phyloP scores from a whole-genome alignment of 2,888 invertebrate genomes.

The Penaeus monodon region DNA sequence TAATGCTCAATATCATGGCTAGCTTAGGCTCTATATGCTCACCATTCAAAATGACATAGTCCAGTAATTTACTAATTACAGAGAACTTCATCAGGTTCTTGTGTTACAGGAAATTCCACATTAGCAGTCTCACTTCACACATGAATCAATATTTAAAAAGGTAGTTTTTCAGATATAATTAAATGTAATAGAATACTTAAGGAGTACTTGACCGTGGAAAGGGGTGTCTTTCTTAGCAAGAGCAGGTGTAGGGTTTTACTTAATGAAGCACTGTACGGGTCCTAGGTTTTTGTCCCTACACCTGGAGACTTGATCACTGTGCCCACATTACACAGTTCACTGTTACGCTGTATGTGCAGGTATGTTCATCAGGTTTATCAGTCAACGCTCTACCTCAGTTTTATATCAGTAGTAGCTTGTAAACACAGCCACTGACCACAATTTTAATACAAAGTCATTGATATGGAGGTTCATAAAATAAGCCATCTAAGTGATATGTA shows the following conservation, averaged over 20 bases:
- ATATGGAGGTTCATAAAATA: slow-evolving; percentile 49
- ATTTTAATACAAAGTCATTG: slow-evolving; percentile 42
- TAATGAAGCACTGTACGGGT: slow-evolving; percentile 59
- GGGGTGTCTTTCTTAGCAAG: slow-evolving; percentile 29
- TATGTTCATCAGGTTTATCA: slow-evolving; percentile 62
- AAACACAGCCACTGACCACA: slow-evolving; percentile 60
- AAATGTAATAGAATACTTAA: slow-evolving; percentile 2
- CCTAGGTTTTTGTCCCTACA: slow-evolving; percentile 56
- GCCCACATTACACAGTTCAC: slow-evolving; percentile 57
- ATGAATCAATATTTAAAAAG: too few species aligned
- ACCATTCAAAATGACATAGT: not conserved
- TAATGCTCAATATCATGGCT: slow-evolving; percentile 27
- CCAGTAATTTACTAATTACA: slow-evolving; percentile 5
- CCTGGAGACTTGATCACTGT: slow-evolving; percentile 53
- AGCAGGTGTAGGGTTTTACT: slow-evolving; percentile 57
- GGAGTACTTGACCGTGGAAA: slow-evolving; percentile 49
- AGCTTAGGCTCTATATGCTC: slow-evolving; percentile 7
- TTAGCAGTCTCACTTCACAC: too few species aligned
- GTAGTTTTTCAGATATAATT: not conserved
- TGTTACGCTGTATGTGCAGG: slow-evolving; percentile 58
- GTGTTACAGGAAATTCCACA: not conserved
- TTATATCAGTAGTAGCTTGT: slow-evolving; percentile 62
- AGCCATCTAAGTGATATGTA: slow-evolving; percentile 36
- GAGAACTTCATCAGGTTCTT: not conserved
- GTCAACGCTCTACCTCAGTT: slow-evolving; percentile 63